phyloP scores from a whole-genome alignment of 2,113 vertebrate genomes.

The Apistogramma diplotaenia region DNA sequence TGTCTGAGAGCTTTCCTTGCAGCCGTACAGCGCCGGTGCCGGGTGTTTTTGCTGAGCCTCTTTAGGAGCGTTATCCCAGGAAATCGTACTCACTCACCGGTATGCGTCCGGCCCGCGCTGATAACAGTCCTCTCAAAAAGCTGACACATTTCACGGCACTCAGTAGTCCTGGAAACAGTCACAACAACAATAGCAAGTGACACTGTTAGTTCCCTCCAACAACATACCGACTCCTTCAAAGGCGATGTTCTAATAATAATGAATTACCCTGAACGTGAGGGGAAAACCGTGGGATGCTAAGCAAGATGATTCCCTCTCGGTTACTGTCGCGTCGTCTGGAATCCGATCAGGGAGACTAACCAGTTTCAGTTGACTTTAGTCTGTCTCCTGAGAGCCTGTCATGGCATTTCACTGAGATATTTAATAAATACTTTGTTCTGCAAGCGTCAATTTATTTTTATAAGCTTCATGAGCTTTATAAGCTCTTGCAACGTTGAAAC shows the following conservation, averaged over 20 bases:
- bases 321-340: slow-evolving; percentile 46
- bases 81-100: slow-evolving; percentile 48
- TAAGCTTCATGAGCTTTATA: too few species aligned
- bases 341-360: background rate
- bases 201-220: slow-evolving; percentile 2
- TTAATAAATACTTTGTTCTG: background rate
- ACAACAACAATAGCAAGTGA: slow-evolving; percentile 30
- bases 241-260: slow-evolving; percentile 75
- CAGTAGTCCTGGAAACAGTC: slow-evolving; percentile 47
- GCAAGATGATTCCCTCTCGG: slow-evolving; percentile 25
- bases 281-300: background rate
- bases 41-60: slow-evolving; percentile 20
- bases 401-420: fast-evolving
- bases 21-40: background rate
- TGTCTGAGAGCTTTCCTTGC: slow-evolving; percentile 11
- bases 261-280: slow-evolving; percentile 40
- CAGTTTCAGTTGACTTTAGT: background rate
- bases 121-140: slow-evolving; percentile 16
- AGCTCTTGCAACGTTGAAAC: background rate
- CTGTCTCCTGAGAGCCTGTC: fast-evolving
- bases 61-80: slow-evolving; percentile 26
- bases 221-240: slow-evolving; percentile 53
- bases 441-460: background rate
- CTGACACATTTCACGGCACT: slow-evolving; percentile 29
- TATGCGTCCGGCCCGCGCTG: slow-evolving; percentile 20